Conservation (phyloP, 2,113 vertebrate species). For the Balaeniceps rex region DNA sequence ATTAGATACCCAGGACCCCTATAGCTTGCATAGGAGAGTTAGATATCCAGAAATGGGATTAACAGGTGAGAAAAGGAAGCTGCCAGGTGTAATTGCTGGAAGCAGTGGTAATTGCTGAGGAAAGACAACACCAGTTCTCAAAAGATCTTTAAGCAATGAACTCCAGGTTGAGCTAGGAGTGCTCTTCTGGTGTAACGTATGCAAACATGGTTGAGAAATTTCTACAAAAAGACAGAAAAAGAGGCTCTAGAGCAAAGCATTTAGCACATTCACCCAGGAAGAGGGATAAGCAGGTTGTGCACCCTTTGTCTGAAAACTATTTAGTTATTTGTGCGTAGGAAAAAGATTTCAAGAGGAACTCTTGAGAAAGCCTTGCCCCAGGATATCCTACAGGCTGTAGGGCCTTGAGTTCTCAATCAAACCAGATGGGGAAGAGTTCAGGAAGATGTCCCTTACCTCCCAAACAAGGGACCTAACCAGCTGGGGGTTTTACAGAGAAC, state of each 20-base stretch:
- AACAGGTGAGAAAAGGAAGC: background rate
- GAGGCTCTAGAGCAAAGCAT: background rate
- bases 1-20: background rate
- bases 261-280: background rate
- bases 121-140: background rate
- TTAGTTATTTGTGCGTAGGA: background rate
- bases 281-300: background rate
- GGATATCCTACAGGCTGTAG: background rate
- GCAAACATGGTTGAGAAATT: background rate
- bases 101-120: background rate
- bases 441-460: background rate
- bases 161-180: background rate
- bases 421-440: background rate
- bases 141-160: background rate
- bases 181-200: background rate
- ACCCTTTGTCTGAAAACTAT: background rate
- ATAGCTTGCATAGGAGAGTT: background rate
- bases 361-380: background rate
- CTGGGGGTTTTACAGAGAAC: background rate
- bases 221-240: background rate
- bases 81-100: background rate
- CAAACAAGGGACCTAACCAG: background rate
- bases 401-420: background rate
- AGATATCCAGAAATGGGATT: background rate
- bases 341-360: background rate